These are phyloP conservation scores for Microtus ochrogaster DNA, from an alignment of 2,113 vertebrate species.

Conservation along the genomic window DNA sequence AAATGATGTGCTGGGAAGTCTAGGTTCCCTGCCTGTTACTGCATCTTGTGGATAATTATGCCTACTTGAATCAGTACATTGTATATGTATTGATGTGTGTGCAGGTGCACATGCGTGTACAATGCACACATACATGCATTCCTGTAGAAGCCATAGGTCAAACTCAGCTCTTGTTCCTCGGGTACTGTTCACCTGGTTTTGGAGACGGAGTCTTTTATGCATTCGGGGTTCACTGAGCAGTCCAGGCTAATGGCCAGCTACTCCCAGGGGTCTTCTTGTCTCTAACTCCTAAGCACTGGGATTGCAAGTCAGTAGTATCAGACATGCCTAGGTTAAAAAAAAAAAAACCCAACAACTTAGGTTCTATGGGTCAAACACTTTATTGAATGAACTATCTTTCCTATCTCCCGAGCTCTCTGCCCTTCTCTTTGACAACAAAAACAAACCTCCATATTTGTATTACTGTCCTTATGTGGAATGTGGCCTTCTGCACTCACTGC, in stretches of 20 bases:
- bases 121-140: rapidly evolving
- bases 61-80: not conserved
- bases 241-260: not conserved
- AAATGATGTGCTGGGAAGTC: not conserved
- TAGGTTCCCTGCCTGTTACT: too few species aligned
- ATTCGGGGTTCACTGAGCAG: not conserved
- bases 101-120: not conserved
- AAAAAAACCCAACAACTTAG: not conserved
- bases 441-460: not conserved
- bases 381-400: not conserved
- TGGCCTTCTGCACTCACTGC: not conserved
- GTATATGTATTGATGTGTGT: not conserved
- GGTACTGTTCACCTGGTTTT: not conserved
- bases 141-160: not conserved
- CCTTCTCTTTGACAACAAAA: not conserved
- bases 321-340: not conserved
- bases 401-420: not conserved
- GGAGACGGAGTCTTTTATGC: not conserved
- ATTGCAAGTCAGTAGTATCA: too few species aligned
- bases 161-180: not conserved
- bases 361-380: not conserved
- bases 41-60: too few species aligned
- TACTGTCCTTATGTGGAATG: not conserved
- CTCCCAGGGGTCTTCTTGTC: not conserved
- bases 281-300: too few species aligned